Evolutionary conservation across 1,140 invertebrate species (phyloP), one percentile per base, ranked within the genome.

Genomic region (Battus philenor): DNA sequence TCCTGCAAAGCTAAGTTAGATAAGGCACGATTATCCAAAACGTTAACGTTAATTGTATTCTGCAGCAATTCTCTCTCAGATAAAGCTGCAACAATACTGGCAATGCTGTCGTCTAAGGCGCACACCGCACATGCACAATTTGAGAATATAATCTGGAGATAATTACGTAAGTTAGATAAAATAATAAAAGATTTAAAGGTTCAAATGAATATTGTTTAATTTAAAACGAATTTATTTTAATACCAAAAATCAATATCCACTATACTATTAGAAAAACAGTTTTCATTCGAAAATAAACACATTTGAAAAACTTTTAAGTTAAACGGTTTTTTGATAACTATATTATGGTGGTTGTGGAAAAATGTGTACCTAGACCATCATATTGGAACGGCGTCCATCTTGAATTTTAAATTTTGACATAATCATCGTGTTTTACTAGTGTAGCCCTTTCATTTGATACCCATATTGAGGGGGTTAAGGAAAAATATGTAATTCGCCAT

Each of bases 21-120:
- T 2, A 93, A 89, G 1, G 91, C 94, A 0, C 95, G 94, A 69
- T 94, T 94, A 59, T 95, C 93, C 1, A 90, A 89, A 54, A 92
- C 88, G 59, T 94, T 94, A 2, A 93, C 36, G 13, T 94, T 88
- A 8, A 94, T 89, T 8, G 91, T 90, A 63, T 94, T 90, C 8
- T 74, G 71, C 6, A 95, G 64, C 86, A 94, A 92, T 0, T 87
- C 72, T 27, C 86, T 89, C 8, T 87, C 72, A 13, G 89, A 67
- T 17, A 97, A 76, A 1, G 93, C 90, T 86, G 65, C 2, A 93
- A 86, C 8, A 95, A 90, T 29, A 87, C 80, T 0, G 92, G 94
- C 3, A 94, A 90, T 39, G 91, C 92, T 65, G 92, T 87, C 78
- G 95, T 95, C 69, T 24, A 69, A 56, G 43, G 45, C 47, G n/a